Base-by-base conservation (phyloP, 2,888 invertebrate species). In the Macrophya annulata region DNA sequence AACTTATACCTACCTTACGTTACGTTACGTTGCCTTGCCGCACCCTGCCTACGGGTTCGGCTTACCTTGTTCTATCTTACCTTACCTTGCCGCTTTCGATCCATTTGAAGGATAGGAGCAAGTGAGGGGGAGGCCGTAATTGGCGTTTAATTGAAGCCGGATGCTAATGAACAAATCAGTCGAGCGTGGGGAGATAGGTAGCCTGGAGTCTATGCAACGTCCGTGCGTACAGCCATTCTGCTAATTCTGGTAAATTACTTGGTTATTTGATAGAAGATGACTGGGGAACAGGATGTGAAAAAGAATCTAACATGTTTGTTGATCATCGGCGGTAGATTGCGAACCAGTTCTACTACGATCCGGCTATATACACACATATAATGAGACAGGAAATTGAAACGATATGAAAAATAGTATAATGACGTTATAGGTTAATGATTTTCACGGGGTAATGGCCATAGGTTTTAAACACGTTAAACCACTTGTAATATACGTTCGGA, bases 131-230 rank as follows among this genome's bases (percentile, higher is more conserved):
- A 81, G 81, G 5, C 10, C 81, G 81, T 81, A 81, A 81, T 81
- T 81, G 59, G 62, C 62, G 81, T 81, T 81, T 62, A 81, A 81
- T 81, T 81, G 81, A 59, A 62, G 81, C 40, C 62, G 81, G 81
- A 62, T 62, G 81, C 81, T 81, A 81, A 81, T 81, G 81, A 81
- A 81, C 81, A 81, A 81, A 59, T 40, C 81, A 81, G 81, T 62
- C 51, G 21, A 21, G 77, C 55, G 37, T 51, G 48, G 51, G 51
- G 48, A 68, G 68, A 68, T 68, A 31, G 68, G 68, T 37, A 68
- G 17, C 37, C 31, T 21, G 55, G 31, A 81, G 62, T 81, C 81
- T 59, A 81, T 81, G 59, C 81, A 62, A 59, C 59, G 81, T 62
- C 21, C 59, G 81, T 81, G 62, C 59, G 81, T 81, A 55, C 21